Percentiles rank a stretch among this genome's conserved stretches.
Conservation (phyloP, 2,113 vertebrate species). For the Dasyurus viverrinus region DNA sequence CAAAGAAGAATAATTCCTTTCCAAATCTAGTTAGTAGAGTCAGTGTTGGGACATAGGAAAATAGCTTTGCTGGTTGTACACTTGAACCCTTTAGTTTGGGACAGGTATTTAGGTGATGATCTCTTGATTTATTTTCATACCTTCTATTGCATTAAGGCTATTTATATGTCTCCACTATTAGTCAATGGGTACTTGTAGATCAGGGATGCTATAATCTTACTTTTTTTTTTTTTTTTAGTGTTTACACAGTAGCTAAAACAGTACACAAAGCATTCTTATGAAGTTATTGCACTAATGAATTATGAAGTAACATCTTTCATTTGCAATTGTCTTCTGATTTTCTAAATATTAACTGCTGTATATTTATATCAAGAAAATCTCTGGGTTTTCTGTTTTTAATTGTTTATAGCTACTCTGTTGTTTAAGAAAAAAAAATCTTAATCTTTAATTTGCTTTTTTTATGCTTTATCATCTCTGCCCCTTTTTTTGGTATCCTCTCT, state of each 20-base stretch:
- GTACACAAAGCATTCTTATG: background rate
- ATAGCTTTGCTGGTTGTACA: background rate
- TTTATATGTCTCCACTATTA: background rate
- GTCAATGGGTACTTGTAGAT: background rate
- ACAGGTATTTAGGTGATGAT: conserved; percentile 33
- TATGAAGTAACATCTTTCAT: background rate
- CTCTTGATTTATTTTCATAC: background rate
- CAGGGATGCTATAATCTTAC: background rate
- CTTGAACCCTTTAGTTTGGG: background rate
- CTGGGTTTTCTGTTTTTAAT: background rate
- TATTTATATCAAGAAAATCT: conserved; percentile 1
- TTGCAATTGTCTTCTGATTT: background rate
- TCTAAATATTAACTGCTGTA: background rate
- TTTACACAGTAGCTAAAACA: background rate
- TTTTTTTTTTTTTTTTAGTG: background rate
- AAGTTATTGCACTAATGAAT: background rate
- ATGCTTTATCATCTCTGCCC: conserved; percentile 3
- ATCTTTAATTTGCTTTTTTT: background rate
- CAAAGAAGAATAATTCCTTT: background rate
- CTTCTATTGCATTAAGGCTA: background rate
- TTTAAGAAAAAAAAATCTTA: background rate
- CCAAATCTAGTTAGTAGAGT: background rate
- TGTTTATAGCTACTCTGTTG: background rate
- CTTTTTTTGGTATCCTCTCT: background rate
- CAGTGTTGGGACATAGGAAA: background rate